phyloP scores from a whole-genome alignment of 1,140 invertebrate genomes.

The Drosophila serrata region DNA sequence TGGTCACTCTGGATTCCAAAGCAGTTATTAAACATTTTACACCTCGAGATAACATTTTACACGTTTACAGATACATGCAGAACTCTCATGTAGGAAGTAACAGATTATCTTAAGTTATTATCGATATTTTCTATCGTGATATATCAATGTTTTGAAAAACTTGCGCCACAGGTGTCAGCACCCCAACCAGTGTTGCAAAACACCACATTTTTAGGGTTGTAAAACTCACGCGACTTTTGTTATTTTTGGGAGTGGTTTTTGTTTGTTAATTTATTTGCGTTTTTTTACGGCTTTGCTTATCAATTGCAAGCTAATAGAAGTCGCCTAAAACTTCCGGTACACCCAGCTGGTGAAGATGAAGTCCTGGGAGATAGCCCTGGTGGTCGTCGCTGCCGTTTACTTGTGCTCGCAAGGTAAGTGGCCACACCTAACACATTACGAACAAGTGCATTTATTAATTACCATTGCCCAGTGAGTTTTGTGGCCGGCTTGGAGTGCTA shows the following conservation, averaged over 20 bases:
- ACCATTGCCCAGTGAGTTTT: conserved; percentile 78
- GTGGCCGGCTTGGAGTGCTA: conserved; percentile 95
- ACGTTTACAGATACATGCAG: too few relatives aligned
- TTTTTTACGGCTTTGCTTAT: conserved; percentile 18
- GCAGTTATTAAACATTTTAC: too few relatives aligned
- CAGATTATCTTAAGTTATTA: too few relatives aligned
- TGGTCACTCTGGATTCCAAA: too few relatives aligned
- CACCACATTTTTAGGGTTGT: neutral
- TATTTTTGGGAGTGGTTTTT: conserved; percentile 68
- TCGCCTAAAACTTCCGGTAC: neutral
- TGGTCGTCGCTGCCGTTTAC: conserved; percentile 60
- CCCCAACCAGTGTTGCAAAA: neutral
- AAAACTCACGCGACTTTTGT: conserved; percentile 25
- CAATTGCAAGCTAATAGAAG: neutral
- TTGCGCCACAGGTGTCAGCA: conserved; percentile 24
- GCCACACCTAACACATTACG: conserved; percentile 61
- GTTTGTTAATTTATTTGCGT: conserved; percentile 38
- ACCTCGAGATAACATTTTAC: too few relatives aligned
- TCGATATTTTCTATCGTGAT: too few relatives aligned
- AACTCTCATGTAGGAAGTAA: too few relatives aligned
- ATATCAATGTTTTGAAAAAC: too few relatives aligned
- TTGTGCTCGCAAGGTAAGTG: conserved; percentile 63
- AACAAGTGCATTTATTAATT: neutral
- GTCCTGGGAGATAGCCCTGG: conserved; percentile 60
- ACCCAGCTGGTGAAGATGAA: conserved; percentile 39